Evolutionary conservation across 2,113 vertebrate species (phyloP), one percentile per base, ranked within the genome.

Genomic region (Aspidoscelis tigris): DNA sequence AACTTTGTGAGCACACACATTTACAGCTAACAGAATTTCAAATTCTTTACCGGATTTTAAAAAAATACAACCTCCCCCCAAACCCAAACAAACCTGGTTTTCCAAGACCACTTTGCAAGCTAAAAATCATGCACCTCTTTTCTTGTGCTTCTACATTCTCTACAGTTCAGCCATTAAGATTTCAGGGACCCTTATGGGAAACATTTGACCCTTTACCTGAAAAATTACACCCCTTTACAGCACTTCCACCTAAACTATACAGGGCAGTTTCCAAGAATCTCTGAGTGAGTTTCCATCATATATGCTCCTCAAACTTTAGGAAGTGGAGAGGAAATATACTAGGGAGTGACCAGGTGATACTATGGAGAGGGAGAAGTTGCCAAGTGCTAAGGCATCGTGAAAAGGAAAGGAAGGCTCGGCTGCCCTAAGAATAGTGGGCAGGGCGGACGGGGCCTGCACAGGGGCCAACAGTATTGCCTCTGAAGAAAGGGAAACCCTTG

Each of bases 361-460:
- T 61, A 68, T 47, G 5, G 3, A 1, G 3, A 44, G 16, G 1
- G 78, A 1, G 21, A 7, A 24, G 70, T 64, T 26, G 18, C 76
- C 3, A 64, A 73, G 16, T n/a, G 22, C 5, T 7, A 24, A 41
- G 43, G 26, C 39, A 50, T 50, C 12, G 20, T 41, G 22, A 16
- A 24, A 22, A 44, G 21, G 12, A 24, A 22, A 44, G 21, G 12
- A n/a, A 72, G 11, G 39, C 76, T 22, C 5, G 55, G 65, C 44
- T 84, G 81, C 22, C 80, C 41, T 21, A 10, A 47, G 22, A 39
- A 43, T 43, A 66, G 64, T 21, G 84, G 39, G 64, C 5, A 81
- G 64, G 83, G 66, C 74, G 66, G 79, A 76, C 22, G 73, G 82
- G 88, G 71, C 88, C 88, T 82, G 43, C 47, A 74, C 66, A 44